Conservation (phyloP, 2,888 invertebrate genomes). For the Gastracanthus pulcherrimus region DNA sequence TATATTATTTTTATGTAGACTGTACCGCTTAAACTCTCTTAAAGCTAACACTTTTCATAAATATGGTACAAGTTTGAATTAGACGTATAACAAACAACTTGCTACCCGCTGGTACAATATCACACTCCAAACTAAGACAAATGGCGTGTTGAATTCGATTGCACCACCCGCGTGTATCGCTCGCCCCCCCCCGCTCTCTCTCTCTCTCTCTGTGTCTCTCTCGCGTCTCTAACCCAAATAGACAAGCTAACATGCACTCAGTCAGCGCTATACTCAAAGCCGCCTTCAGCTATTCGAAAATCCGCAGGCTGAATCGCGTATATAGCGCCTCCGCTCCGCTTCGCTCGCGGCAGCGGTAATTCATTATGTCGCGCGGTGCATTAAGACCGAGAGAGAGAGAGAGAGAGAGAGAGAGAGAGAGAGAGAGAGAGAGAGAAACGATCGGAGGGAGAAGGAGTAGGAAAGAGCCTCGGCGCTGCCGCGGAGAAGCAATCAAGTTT, state of each 20-base stretch:
- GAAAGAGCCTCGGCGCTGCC: background rate
- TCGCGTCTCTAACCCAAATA: too few relatives aligned
- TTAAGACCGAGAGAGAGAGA: constrained; percentile 18
- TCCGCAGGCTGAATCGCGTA: too few relatives aligned
- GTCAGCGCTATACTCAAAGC: too few relatives aligned
- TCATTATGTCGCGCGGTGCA: constrained; percentile 39
- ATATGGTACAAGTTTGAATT: too few relatives aligned
- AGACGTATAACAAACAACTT: background rate
- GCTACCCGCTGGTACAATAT: background rate
- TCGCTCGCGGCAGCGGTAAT: constrained; percentile 40
- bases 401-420: constrained; percentile 38
- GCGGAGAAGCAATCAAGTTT: constrained; percentile 56
- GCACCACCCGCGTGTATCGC: background rate
- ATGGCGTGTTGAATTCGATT: background rate
- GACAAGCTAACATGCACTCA: too few relatives aligned
- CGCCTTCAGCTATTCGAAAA: background rate
- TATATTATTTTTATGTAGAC: too few relatives aligned
- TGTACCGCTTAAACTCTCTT: too few relatives aligned
- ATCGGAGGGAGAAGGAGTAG: too few relatives aligned
- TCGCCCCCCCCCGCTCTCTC: too few relatives aligned
- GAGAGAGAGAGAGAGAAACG: constrained; percentile 13
- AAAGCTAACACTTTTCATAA: too few relatives aligned
- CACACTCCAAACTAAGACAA: background rate
- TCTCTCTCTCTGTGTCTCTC: too few relatives aligned
- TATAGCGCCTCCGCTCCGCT: too few relatives aligned